Conservation (phyloP, 2,888 invertebrate genomes). For the Drosophila nr. perissopoda region DNA sequence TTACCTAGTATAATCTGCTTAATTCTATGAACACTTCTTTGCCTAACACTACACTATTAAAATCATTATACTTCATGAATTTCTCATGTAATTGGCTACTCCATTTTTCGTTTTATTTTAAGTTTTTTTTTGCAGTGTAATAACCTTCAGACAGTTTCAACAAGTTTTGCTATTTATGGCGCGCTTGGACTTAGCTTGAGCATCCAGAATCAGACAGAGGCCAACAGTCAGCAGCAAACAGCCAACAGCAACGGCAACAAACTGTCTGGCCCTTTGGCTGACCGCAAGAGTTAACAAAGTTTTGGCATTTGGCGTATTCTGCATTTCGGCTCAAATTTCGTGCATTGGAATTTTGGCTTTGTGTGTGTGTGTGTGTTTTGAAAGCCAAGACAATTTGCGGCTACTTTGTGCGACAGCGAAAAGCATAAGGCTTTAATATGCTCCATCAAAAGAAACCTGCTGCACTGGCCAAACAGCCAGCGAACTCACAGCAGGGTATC, state of each 20-base stretch:
- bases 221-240: constrained; percentile 7
- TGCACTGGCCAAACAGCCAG: constrained; percentile 10
- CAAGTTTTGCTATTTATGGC: constrained; percentile 60
- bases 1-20: not conserved
- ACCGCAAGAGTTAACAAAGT: constrained; percentile 58
- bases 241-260: constrained; percentile 23
- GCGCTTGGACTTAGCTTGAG: constrained; percentile 55
- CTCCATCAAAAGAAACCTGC: constrained; percentile 16
- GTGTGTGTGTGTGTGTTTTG: constrained; percentile 8
- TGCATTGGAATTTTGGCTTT: constrained; percentile 32
- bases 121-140: constrained; percentile 29
- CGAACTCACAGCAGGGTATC: constrained; percentile 13
- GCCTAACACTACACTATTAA: not conserved
- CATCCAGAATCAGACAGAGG: constrained; percentile 31
- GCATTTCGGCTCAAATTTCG: constrained; percentile 52
- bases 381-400: constrained; percentile 57
- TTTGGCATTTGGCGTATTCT: constrained; percentile 58
- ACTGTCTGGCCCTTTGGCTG: constrained; percentile 49
- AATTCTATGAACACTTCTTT: not conserved
- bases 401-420: constrained; percentile 47
- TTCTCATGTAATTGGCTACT: no score
- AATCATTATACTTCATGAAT: not conserved
- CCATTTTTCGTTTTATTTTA: not conserved
- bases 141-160: constrained; percentile 67
- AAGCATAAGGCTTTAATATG: constrained; percentile 33